phyloP scores from a whole-genome alignment of 2,113 vertebrate species.

The Spermophilus dauricus region DNA sequence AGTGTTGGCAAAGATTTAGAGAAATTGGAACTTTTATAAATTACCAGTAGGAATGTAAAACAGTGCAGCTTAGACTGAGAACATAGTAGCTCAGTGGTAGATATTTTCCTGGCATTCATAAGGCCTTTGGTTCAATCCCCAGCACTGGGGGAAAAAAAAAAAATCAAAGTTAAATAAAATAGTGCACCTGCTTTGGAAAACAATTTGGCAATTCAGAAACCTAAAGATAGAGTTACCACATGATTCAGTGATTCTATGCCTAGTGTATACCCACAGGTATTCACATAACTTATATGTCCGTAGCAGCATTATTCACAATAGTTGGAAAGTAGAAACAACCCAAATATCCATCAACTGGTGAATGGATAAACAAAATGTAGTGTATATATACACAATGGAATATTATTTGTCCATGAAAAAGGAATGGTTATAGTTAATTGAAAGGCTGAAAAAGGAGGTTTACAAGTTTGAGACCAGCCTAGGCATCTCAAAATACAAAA shows the following conservation, averaged over 20 bases:
- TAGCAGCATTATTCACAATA: background rate
- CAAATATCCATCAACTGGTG: background rate
- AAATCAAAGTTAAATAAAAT: background rate
- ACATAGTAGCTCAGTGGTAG: no score
- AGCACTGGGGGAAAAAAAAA: no score
- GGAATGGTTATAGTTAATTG: background rate
- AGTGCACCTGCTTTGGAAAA: background rate
- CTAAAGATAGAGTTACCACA: background rate
- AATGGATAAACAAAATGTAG: background rate
- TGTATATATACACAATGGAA: background rate
- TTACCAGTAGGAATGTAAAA: background rate
- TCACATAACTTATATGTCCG: background rate
- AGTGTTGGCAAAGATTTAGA: background rate
- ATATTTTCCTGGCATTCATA: no score
- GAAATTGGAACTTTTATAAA: background rate
- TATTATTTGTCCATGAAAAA: background rate
- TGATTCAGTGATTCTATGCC: background rate
- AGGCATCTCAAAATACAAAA: no score
- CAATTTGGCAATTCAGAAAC: background rate
- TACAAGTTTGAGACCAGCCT: no score
- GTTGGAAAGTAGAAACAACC: background rate
- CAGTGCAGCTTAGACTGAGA: background rate
- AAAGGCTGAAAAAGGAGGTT: no score
- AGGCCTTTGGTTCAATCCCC: no score
- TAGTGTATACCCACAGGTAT: background rate